A percentile compares a stretch with the other conserved stretches of the same genome.
These are phyloP conservation scores for Xiphias gladius DNA, from an alignment of 2,113 vertebrate genomes.

Conservation along the genomic window DNA sequence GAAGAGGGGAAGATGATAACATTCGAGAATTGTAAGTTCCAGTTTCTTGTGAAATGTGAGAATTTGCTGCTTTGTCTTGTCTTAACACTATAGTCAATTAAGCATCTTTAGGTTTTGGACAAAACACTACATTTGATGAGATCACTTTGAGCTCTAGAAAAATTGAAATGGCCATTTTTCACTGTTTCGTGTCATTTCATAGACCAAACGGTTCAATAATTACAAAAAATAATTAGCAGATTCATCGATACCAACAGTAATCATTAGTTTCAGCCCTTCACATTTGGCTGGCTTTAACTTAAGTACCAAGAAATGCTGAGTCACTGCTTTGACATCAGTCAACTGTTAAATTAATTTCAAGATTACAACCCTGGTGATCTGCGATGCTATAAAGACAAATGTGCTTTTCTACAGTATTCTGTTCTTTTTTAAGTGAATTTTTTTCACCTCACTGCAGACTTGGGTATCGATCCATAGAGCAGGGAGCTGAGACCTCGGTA, in stretches of 20 bases:
- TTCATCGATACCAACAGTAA: not conserved
- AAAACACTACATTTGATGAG: not conserved
- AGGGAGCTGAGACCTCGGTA: conserved; percentile 87
- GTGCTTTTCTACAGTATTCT: not conserved
- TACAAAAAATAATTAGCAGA: not conserved
- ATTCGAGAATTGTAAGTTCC: not conserved
- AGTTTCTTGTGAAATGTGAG: not conserved
- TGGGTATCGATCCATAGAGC: conserved; percentile 87
- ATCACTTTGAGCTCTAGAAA: not conserved
- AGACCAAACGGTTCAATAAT: not conserved
- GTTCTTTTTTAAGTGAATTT: not conserved
- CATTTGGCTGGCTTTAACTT: not conserved
- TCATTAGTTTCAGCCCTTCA: not conserved
- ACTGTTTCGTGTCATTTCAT: not conserved
- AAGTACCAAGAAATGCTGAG: conserved; percentile 2
- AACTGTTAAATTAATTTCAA: not conserved
- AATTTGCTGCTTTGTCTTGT: too few species aligned
- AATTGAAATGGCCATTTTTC: not conserved
- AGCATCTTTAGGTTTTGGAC: not conserved
- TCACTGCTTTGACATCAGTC: conserved; percentile 1
- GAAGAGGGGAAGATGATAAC: not conserved
- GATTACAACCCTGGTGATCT: not conserved
- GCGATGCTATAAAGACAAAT: not conserved
- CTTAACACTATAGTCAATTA: not conserved
- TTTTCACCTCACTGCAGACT: conserved; percentile 86